phyloP scores from a whole-genome alignment of 2,888 invertebrate genomes.

The Scaptodrosophila latifasciaeformis region DNA sequence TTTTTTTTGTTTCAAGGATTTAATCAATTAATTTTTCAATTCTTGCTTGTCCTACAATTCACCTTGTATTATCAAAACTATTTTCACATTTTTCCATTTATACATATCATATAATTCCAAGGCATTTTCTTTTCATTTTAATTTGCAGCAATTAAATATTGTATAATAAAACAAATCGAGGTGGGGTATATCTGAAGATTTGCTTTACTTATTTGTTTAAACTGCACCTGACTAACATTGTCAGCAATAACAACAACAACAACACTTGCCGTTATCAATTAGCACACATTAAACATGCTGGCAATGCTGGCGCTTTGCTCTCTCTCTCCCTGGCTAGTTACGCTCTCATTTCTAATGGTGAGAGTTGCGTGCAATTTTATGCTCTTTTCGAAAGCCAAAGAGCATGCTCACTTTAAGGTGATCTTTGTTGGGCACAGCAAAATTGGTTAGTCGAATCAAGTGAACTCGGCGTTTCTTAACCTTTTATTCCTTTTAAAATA shows the following conservation, averaged over 20 bases:
- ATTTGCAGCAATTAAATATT: conserved; percentile 21
- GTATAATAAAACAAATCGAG: conserved; percentile 21
- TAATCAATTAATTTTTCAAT: too few species aligned
- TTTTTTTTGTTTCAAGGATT: too few species aligned
- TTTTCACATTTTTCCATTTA: conserved; percentile 18
- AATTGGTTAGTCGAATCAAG: too few species aligned
- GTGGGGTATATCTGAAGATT: conserved; percentile 14
- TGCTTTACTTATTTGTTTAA: conserved; percentile 11
- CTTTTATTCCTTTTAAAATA: too few species aligned
- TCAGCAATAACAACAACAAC: background rate
- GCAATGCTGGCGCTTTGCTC: too few species aligned
- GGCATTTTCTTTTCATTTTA: background rate
- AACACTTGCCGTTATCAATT: conserved; percentile 28
- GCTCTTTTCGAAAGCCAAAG: too few species aligned
- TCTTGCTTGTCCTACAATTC: conserved; percentile 10
- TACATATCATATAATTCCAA: too few species aligned
- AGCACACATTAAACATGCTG: conserved; percentile 18
- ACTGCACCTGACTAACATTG: conserved; percentile 10
- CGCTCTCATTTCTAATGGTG: conserved; percentile 10
- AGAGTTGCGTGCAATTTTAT: too few species aligned
- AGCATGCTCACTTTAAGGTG: too few species aligned
- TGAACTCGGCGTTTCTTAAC: too few species aligned
- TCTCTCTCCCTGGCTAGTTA: too few species aligned
- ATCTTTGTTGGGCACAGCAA: too few species aligned
- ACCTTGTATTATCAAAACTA: conserved; percentile 30